Conservation (phyloP, 2,113 vertebrate genomes). For the Vicugna pacos region DNA sequence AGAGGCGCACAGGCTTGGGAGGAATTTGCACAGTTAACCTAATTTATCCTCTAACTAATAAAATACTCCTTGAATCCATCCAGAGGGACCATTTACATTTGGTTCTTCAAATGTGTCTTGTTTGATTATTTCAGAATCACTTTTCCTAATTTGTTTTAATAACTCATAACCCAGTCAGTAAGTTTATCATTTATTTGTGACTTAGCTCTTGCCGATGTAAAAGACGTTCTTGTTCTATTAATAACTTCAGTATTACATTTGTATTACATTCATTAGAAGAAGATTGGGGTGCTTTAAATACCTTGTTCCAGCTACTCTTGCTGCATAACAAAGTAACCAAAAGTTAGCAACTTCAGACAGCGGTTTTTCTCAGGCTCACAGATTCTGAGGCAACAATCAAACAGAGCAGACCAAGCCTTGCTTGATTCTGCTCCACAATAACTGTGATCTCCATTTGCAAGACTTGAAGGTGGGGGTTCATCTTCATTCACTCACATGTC, state of each 20-base stretch:
- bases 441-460: not conserved
- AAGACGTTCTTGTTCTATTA: not conserved
- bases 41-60: not conserved
- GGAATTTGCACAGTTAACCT: not conserved
- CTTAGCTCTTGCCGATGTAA: not conserved
- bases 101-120: not conserved
- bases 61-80: not conserved
- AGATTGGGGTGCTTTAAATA: not conserved
- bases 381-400: not conserved
- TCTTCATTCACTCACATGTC: not conserved
- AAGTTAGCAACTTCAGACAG: not conserved
- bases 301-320: not conserved
- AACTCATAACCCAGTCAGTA: not conserved
- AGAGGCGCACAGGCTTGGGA: not conserved
- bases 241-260: not conserved
- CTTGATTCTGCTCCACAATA: not conserved
- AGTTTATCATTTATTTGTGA: not conserved
- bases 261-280: not conserved
- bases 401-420: not conserved
- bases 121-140: not conserved
- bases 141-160: conserved; percentile 28
- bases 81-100: not conserved
- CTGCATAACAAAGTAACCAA: not conserved
- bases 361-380: not conserved
- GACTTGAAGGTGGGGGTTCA: not conserved